Conservation (phyloP, 2,888 invertebrate genomes). For the Hydrotaea cyrtoneurina region DNA sequence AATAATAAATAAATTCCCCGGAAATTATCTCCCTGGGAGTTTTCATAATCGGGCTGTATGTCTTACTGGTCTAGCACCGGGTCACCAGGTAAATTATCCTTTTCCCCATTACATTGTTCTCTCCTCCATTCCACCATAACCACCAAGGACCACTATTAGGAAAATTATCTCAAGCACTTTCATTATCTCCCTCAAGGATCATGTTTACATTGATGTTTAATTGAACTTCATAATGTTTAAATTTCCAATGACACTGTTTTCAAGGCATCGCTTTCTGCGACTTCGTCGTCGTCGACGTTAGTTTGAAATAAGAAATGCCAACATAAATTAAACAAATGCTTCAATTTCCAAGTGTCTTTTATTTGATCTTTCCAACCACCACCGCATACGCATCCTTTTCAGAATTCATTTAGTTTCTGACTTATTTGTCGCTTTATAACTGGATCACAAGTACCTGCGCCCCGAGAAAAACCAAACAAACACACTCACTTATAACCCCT, state of each 20-base stretch:
- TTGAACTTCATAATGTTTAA: conserved; percentile 44
- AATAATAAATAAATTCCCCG: too few species aligned
- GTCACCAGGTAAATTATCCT: too few species aligned
- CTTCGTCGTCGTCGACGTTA: too few species aligned
- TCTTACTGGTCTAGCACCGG: too few species aligned
- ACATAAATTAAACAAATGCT: conserved; percentile 50
- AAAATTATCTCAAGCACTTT: conserved; percentile 23
- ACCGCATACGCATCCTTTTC: conserved; percentile 2
- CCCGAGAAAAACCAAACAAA: neutral
- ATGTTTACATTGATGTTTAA: conserved; percentile 57
- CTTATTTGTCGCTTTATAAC: conserved; percentile 63
- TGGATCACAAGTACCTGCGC: conserved; percentile 56
- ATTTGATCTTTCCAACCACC: conserved; percentile 41
- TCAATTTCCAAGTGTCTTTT: conserved; percentile 50
- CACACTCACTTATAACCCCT: conserved; percentile 2
- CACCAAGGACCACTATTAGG: too few species aligned
- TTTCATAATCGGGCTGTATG: too few species aligned
- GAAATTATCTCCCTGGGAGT: too few species aligned
- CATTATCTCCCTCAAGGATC: conserved; percentile 13
- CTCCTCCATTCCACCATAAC: too few species aligned
- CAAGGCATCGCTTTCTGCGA: conserved; percentile 52
- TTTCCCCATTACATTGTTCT: too few species aligned
- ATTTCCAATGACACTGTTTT: conserved; percentile 29
- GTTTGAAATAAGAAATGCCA: too few species aligned
- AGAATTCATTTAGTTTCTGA: conserved; percentile 60